These are phyloP conservation scores for Leptodactylus fallax DNA, from an alignment of 2,797 vertebrate genomes.

Conservation along the genomic window DNA sequence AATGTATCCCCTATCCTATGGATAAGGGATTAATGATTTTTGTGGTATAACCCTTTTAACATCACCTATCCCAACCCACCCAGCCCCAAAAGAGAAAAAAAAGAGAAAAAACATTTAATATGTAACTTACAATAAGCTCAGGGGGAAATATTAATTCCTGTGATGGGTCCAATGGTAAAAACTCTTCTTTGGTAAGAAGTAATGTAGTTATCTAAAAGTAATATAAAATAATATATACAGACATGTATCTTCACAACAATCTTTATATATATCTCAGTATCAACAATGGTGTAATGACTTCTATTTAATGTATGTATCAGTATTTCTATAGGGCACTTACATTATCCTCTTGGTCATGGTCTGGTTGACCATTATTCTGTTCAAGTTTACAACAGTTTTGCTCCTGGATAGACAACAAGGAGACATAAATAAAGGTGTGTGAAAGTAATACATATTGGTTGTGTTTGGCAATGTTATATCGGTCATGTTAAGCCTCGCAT, in stretches of 20 bases:
- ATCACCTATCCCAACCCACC: too few species aligned
- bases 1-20: too few species aligned
- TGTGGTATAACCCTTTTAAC: too few species aligned
- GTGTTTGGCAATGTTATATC: background rate
- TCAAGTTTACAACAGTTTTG: constrained; percentile 40
- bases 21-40: too few species aligned
- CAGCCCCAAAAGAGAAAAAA: background rate
- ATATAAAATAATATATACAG: background rate
- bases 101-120: background rate
- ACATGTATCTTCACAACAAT: background rate
- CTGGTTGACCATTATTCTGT: background rate
- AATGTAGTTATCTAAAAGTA: constrained; percentile 52
- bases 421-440: background rate
- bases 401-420: constrained; percentile 25
- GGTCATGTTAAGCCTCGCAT: background rate
- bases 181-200: constrained; percentile 77
- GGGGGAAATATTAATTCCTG: constrained; percentile 95
- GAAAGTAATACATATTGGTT: background rate
- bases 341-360: background rate
- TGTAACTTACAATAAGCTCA: constrained; percentile 83
- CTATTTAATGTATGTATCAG: background rate
- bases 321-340: constrained; percentile 10
- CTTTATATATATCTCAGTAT: too few species aligned
- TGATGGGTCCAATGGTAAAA: constrained; percentile 85
- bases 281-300: too few species aligned